A percentile compares a stretch with the other conserved stretches of the same genome.
Conservation (phyloP, 1,140 invertebrate species). For the Nautilus pompilius region DNA sequence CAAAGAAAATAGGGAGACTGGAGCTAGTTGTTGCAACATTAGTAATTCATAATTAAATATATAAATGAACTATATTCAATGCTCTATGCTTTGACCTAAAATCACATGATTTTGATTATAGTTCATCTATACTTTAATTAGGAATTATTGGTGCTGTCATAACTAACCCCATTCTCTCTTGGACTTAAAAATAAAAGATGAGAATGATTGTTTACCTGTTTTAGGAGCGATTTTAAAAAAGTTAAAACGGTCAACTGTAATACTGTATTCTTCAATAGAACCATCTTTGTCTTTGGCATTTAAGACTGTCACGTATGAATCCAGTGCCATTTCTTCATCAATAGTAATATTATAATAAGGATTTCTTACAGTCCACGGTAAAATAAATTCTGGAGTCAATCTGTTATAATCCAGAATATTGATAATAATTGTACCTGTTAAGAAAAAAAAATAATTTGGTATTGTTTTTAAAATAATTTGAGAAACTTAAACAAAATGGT, state of each 20-base stretch:
- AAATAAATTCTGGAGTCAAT: slow-evolving; percentile 58
- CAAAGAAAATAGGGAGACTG: too few species aligned
- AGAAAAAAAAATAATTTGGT: neutral
- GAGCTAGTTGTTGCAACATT: too few species aligned
- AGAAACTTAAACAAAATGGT: too few species aligned
- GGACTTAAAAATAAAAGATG: too few species aligned
- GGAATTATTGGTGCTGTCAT: too few species aligned
- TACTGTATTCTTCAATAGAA: slow-evolving; percentile 28
- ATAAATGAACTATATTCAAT: too few species aligned
- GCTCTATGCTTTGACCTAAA: too few species aligned
- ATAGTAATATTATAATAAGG: slow-evolving; percentile 67
- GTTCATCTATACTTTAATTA: too few species aligned
- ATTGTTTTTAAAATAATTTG: too few species aligned
- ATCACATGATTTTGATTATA: too few species aligned
- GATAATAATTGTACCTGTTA: slow-evolving; percentile 73
- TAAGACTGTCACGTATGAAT: slow-evolving; percentile 75
- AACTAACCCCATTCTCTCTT: too few species aligned
- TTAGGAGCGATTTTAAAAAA: slow-evolving; percentile 67
- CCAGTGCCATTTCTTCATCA: slow-evolving; percentile 78
- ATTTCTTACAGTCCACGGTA: slow-evolving; percentile 71
- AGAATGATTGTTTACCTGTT: slow-evolving; percentile 58
- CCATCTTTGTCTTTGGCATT: slow-evolving; percentile 77
- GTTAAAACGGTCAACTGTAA: slow-evolving; percentile 25
- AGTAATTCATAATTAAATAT: too few species aligned
- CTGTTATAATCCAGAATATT: slow-evolving; percentile 80